Conservation (phyloP, 2,888 invertebrate genomes). For the Prenolepis imparis region DNA sequence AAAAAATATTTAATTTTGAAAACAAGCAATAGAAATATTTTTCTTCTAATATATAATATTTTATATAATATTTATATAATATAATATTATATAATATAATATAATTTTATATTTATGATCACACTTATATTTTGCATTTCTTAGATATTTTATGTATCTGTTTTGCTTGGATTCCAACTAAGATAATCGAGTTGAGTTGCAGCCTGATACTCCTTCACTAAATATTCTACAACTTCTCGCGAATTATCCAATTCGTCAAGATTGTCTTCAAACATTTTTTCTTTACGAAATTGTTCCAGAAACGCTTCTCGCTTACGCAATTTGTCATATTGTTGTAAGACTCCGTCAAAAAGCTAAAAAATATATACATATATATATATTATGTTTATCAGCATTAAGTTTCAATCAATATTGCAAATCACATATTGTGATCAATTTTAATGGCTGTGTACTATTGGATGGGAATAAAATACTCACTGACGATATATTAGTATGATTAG, state of each 20-base stretch:
- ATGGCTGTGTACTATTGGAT: not conserved
- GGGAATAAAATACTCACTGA: slow-evolving; percentile 89
- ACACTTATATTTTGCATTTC: slow-evolving; percentile 12
- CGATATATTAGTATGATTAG: slow-evolving; percentile 99
- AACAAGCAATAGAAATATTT: too few relatives aligned
- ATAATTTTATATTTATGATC: too few relatives aligned
- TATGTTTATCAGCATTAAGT: not conserved
- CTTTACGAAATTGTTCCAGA: slow-evolving; percentile 98
- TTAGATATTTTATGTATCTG: slow-evolving; percentile 71
- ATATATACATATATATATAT: too few relatives aligned
- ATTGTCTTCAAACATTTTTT: slow-evolving; percentile 97
- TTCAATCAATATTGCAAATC: not conserved
- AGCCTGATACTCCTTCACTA: slow-evolving; percentile 98
- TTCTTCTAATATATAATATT: too few relatives aligned
- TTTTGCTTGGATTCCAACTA: slow-evolving; percentile 89
- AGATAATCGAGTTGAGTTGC: slow-evolving; percentile 97
- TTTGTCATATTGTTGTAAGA: slow-evolving; percentile 97
- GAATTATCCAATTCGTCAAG: slow-evolving; percentile 96
- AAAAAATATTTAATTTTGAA: too few relatives aligned
- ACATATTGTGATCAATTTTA: not conserved
- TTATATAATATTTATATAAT: too few relatives aligned
- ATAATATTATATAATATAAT: too few relatives aligned
- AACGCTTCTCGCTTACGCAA: slow-evolving; percentile 98
- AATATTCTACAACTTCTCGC: slow-evolving; percentile 95
- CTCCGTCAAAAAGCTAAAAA: slow-evolving; percentile 95